Evolutionary conservation across 2,113 vertebrate species (phyloP), one percentile per base, ranked within the genome.

Genomic region (Crypturellus undulatus): DNA sequence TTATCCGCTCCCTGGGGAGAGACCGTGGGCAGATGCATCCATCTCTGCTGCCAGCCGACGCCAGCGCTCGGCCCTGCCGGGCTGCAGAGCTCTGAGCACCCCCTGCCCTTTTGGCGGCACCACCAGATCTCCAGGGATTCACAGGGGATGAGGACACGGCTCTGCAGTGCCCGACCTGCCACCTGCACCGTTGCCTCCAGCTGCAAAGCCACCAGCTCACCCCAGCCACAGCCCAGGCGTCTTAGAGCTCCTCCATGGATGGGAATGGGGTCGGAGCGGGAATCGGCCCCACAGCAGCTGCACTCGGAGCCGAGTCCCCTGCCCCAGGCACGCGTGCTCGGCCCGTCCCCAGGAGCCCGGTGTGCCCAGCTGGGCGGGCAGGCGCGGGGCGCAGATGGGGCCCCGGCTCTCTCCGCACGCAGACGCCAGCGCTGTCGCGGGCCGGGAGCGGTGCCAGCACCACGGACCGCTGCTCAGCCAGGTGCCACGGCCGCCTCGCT

Each of bases 381-480:
- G 38, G 13, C 71, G 58, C 70, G 64, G 42, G 24, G 25, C 42
- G 19, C 0, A 19, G 38, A 62, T 17, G 42, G 58, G 42, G 79
- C 18, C 40, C 1, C 1, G 1, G 42, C 60, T 49, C n/a, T 26
- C 49, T 38, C 62, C 51, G 45, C 1, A 1, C 60, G 58, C 12
- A 1, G 7, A 68, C 20, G 30, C 19, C 68, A 42, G 22, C 4
- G 5, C 21, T 0, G 0, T 0, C 11, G 11, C 6, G 4, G 32
- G 6, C 1, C 28, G 3, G 45, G 13, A 79, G 12, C 12, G 5
- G 2, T 45, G 24, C 30, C 15, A 6, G 47, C 13, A 65, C 26
- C 73, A 73, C 34, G 15, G n/a, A 16, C 25, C 12, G 32, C 25
- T 3, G 3, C 7, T 18, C 19, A 11, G 5, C 36, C 0, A 4